Conservation (phyloP, 2,113 vertebrate genomes). For the Daboia siamensis region DNA sequence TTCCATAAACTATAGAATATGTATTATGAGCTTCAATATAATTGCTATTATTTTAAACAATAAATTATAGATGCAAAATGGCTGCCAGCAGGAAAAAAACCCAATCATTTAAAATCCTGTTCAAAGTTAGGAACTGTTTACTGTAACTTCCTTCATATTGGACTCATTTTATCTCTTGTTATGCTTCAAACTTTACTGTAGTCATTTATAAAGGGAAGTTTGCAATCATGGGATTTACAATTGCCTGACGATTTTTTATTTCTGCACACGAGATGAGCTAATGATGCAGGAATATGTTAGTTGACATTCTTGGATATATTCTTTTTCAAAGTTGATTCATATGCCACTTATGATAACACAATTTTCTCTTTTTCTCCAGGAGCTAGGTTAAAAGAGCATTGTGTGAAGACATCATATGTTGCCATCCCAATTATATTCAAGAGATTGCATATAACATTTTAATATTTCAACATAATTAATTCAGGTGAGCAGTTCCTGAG, state of each 20-base stretch:
- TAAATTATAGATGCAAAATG: not conserved
- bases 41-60: not conserved
- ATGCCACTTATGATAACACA: not conserved
- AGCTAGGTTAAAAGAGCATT: not conserved
- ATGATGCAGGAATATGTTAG: not conserved
- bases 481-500: not conserved
- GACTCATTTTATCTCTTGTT: not conserved
- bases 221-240: not conserved
- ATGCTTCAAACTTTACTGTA: not conserved
- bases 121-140: not conserved
- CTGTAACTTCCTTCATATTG: not conserved
- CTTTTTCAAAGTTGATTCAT: not conserved
- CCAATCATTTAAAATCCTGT: not conserved
- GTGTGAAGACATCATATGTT: not conserved
- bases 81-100: not conserved
- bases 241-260: not conserved
- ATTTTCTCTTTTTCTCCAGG: not conserved
- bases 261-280: not conserved
- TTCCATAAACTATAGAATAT: not conserved
- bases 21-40: not conserved
- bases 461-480: not conserved
- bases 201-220: not conserved
- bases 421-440: not conserved
- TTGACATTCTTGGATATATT: not conserved
- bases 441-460: not conserved